These are phyloP conservation scores for Orchesellides sinensis DNA, from an alignment of 2,888 invertebrate species.

Conservation along the genomic window DNA sequence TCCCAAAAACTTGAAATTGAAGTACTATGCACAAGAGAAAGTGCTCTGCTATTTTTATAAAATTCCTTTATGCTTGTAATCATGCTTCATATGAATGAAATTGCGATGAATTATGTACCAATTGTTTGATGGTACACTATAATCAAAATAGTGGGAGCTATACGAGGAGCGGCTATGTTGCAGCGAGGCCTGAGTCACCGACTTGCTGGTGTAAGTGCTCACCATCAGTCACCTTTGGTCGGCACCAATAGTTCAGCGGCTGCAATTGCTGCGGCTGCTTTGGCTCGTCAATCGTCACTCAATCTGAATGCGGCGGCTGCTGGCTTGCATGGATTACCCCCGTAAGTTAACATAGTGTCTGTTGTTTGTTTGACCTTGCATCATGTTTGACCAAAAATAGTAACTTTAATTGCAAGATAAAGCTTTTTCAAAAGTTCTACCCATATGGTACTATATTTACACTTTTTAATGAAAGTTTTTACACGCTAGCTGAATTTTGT, in stretches of 20 bases:
- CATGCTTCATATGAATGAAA: constrained; percentile 62
- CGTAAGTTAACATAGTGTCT: constrained; percentile 72
- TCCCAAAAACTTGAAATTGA: no score
- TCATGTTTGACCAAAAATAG: constrained; percentile 33
- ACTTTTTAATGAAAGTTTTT: no score
- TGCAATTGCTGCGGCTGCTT: constrained; percentile 84
- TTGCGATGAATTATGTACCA: constrained; percentile 50
- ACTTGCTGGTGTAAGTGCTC: constrained; percentile 71
- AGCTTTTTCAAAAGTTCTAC: no score
- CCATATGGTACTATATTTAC: neutral
- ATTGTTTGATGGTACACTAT: constrained; percentile 65
- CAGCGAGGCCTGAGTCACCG: constrained; percentile 81
- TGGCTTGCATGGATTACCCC: constrained; percentile 74
- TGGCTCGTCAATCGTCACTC: constrained; percentile 83
- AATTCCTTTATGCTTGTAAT: constrained; percentile 69
- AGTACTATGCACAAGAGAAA: neutral
- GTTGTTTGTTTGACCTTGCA: constrained; percentile 47
- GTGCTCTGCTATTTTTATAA: neutral
- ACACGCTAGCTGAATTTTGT: no score
- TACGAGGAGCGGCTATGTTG: constrained; percentile 90
- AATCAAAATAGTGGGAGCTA: constrained; percentile 83
- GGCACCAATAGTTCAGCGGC: constrained; percentile 83
- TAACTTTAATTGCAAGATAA: constrained; percentile 25
- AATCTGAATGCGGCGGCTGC: constrained; percentile 79
- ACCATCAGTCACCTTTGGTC: constrained; percentile 75